These are phyloP conservation scores for Morone saxatilis DNA, from an alignment of 2,113 vertebrate genomes.

Conservation along the genomic window DNA sequence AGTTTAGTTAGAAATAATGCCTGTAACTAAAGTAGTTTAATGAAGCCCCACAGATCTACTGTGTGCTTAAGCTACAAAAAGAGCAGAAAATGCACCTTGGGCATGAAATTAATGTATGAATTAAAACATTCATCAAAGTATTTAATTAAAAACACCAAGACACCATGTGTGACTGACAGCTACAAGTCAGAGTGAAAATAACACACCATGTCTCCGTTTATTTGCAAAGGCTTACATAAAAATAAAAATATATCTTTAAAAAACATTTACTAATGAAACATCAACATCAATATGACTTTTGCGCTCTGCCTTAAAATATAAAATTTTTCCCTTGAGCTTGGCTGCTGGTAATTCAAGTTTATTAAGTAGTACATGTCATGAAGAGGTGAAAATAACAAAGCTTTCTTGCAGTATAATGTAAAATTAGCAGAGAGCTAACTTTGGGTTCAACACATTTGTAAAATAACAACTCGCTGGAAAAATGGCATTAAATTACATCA, in stretches of 20 bases:
- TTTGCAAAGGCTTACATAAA: not conserved
- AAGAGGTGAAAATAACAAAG: not conserved
- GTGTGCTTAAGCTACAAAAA: not conserved
- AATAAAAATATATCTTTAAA: no score
- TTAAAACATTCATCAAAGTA: not conserved
- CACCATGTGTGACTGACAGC: slow-evolving; percentile 14
- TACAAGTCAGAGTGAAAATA: not conserved
- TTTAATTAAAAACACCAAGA: slow-evolving; percentile 4
- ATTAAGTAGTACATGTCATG: not conserved
- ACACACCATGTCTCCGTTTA: no score
- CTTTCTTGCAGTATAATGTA: not conserved
- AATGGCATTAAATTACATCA: no score
- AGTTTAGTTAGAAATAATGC: slow-evolving; percentile 2
- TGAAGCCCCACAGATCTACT: not conserved
- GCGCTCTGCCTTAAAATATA: not conserved
- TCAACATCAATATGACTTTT: not conserved
- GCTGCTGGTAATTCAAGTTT: not conserved
- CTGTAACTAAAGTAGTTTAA: not conserved
- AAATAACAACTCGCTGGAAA: not conserved
- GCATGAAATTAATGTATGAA: slow-evolving; percentile 30
- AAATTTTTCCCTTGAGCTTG: not conserved
- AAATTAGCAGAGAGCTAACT: not conserved
- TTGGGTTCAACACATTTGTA: not conserved
- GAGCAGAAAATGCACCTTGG: not conserved
- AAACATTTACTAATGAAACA: not conserved